These are phyloP conservation scores for Drosophila nasuta DNA, from an alignment of 1,140 invertebrate species.

Conservation along the genomic window DNA sequence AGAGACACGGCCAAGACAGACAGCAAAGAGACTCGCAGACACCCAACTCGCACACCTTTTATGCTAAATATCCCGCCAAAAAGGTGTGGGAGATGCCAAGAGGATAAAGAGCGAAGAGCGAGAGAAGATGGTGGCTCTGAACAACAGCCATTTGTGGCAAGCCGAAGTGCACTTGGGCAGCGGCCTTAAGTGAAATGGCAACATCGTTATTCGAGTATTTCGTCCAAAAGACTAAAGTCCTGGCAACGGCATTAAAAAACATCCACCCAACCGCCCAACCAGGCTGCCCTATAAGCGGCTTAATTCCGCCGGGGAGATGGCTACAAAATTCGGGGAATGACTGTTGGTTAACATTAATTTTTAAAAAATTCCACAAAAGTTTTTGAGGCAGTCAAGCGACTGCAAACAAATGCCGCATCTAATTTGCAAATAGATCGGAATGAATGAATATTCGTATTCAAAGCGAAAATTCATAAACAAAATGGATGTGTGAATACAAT, in stretches of 20 bases:
- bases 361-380: slow-evolving; percentile 34
- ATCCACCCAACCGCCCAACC: slow-evolving; percentile 48
- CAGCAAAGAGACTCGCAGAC: slow-evolving; percentile 5
- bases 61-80: slow-evolving; percentile 68
- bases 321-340: neutral
- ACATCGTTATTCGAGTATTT: slow-evolving; percentile 61
- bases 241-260: slow-evolving; percentile 24
- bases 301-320: slow-evolving; percentile 50
- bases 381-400: slow-evolving; percentile 1
- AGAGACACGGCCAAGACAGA: slow-evolving; percentile 35
- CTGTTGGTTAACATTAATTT: slow-evolving; percentile 19
- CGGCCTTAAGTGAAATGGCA: slow-evolving; percentile 79
- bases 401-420: slow-evolving; percentile 59
- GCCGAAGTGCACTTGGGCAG: slow-evolving; percentile 76
- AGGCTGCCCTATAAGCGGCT: slow-evolving; percentile 68
- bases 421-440: slow-evolving; percentile 45
- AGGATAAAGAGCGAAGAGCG: neutral
- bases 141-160: slow-evolving; percentile 68
- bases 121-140: slow-evolving; percentile 4
- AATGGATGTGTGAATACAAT: slow-evolving; percentile 1
- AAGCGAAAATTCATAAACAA: slow-evolving; percentile 10
- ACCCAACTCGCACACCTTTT: slow-evolving; percentile 67
- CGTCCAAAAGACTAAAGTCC: slow-evolving; percentile 14
- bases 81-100: neutral
- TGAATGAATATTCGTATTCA: slow-evolving; percentile 5